Percentiles rank a stretch among this genome's conserved stretches.
Evolutionary conservation across 92 coral and sea anemone genomes (phyloP).

Genomic region (Actinostola sp.): DNA sequence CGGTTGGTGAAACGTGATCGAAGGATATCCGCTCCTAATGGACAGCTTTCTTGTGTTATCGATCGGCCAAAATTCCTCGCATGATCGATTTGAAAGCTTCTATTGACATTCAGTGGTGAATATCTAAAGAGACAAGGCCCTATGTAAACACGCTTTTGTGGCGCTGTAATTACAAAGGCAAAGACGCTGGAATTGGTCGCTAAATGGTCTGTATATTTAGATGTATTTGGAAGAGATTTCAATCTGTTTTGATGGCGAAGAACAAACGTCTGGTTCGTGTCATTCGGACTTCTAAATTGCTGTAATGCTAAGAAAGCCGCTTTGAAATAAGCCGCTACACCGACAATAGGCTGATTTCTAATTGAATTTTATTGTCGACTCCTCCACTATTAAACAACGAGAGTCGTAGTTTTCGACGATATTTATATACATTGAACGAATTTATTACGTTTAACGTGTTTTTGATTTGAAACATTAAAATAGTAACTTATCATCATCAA

Average conservation of each 20-base stretch:
- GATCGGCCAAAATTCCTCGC: constrained; percentile 24
- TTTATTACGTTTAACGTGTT: background rate
- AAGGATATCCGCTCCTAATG: background rate
- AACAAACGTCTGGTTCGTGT: constrained; percentile 9
- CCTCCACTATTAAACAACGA: too few species aligned
- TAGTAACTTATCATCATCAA: constrained; percentile 2
- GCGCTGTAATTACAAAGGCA: constrained; percentile 28
- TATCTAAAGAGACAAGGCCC: constrained; percentile 18
- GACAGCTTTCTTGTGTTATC: constrained; percentile 18
- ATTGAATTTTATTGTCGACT: constrained; percentile 16
- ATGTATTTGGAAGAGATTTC: background rate
- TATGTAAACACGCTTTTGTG: constrained; percentile 32
- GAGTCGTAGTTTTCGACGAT: too few species aligned
- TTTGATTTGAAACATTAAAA: background rate
- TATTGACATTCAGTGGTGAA: constrained; percentile 32
- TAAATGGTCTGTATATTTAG: constrained; percentile 10
- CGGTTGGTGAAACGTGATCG: constrained; percentile 4
- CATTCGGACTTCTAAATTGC: constrained; percentile 11
- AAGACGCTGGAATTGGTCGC: constrained; percentile 10
- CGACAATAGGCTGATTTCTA: background rate
- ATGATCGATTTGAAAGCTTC: constrained; percentile 17
- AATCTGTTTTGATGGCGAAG: background rate
- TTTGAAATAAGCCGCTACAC: background rate
- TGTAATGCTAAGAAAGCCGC: constrained; percentile 4
- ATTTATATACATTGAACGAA: too few species aligned